Evolutionary conservation across 2,113 vertebrate species (phyloP).

Genomic region (Clinocottus analis): DNA sequence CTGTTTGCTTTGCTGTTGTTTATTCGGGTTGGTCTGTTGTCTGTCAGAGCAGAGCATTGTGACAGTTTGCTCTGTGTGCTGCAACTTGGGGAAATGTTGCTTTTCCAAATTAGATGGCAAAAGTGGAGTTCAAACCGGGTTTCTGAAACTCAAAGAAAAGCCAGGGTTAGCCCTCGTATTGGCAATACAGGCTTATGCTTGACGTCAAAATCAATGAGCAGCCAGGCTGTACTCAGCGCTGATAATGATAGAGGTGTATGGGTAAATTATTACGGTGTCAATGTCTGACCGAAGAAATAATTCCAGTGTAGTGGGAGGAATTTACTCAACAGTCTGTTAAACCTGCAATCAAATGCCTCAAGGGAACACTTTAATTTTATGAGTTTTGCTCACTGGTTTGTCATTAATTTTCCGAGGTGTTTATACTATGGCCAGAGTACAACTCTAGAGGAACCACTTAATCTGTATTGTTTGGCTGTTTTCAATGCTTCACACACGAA

Average conservation of each 20-base stretch:
- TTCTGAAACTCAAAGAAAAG: neutral
- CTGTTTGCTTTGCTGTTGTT: slow-evolving; percentile 9
- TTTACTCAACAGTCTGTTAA: slow-evolving; percentile 28
- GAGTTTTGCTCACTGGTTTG: slow-evolving; percentile 26
- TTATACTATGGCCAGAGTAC: slow-evolving; percentile 12
- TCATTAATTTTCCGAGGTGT: slow-evolving; percentile 19
- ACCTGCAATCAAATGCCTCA: slow-evolving; percentile 37
- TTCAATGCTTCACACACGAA: neutral
- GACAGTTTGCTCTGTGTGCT: slow-evolving; percentile 31
- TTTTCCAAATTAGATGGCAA: slow-evolving; percentile 15
- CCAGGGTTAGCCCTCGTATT: neutral
- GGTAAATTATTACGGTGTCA: slow-evolving; percentile 1
- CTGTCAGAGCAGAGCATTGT: slow-evolving; percentile 1
- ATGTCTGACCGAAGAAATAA: slow-evolving; percentile 5
- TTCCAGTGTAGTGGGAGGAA: neutral
- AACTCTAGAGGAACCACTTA: neutral
- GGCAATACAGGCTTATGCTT: neutral
- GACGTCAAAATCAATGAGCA: neutral
- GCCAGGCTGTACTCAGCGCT: neutral
- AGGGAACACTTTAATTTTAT: slow-evolving; percentile 33
- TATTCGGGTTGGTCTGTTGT: slow-evolving; percentile 29
- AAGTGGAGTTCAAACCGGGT: neutral
- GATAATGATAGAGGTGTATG: neutral
- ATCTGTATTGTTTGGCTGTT: slow-evolving; percentile 2
- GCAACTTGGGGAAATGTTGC: neutral